Conservation (phyloP, 1,140 invertebrate genomes). For the Philopotamus ludificatus region DNA sequence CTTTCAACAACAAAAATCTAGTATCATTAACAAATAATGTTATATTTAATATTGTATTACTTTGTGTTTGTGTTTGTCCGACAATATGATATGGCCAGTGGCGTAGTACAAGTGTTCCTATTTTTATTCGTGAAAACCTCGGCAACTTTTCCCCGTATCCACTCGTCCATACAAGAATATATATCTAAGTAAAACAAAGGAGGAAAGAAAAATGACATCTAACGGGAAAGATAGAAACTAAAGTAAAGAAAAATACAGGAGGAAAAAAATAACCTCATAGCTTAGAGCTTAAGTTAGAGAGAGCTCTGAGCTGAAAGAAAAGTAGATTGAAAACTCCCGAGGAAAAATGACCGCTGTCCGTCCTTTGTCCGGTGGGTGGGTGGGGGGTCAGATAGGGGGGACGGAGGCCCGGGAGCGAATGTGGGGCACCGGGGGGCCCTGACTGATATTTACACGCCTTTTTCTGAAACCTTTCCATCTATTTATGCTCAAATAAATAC, state of each 20-base stretch:
- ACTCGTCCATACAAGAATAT: conserved; percentile 21
- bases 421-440: conserved; percentile 47
- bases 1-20: too few relatives aligned
- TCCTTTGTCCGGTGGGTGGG: conserved; percentile 40
- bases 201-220: conserved; percentile 42
- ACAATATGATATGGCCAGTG: conserved; percentile 2
- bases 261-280: conserved; percentile 43
- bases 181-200: conserved; percentile 39
- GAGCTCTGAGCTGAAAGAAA: conserved; percentile 42
- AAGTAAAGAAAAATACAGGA: conserved; percentile 44
- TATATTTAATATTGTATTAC: too few relatives aligned
- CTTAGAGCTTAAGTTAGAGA: conserved; percentile 43
- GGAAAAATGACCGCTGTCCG: conserved; percentile 58
- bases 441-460: conserved; percentile 44
- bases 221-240: conserved; percentile 42
- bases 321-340: conserved; percentile 54
- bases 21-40: too few relatives aligned
- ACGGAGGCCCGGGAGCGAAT: neutral
- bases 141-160: conserved; percentile 13
- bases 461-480: conserved; percentile 38
- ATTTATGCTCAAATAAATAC: conserved; percentile 38
- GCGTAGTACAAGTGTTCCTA: neutral
- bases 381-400: conserved; percentile 26
- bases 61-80: too few relatives aligned
- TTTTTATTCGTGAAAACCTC: conserved; percentile 15